These are phyloP conservation scores for Anastrepha obliqua DNA, from an alignment of 1,140 invertebrate genomes.

Conservation along the genomic window DNA sequence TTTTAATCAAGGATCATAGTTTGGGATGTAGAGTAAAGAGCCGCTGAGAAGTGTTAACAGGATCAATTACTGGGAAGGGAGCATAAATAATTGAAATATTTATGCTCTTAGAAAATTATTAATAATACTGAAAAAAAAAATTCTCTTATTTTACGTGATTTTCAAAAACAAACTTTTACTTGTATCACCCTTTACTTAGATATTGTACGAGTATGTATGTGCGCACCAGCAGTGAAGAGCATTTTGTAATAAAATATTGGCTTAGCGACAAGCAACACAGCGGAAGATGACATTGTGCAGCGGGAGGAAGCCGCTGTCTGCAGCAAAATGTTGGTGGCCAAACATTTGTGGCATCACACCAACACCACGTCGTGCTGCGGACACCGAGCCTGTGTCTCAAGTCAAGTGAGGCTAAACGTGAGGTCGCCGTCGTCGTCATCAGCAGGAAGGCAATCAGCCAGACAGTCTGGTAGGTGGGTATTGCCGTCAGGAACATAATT, in stretches of 20 bases:
- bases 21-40: too few relatives aligned
- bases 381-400: background rate
- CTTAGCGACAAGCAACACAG: background rate
- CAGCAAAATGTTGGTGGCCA: constrained; percentile 34
- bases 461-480: background rate
- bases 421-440: constrained; percentile 16
- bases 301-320: background rate
- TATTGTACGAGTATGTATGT: too few relatives aligned
- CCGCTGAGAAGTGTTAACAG: too few relatives aligned
- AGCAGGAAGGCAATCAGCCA: background rate
- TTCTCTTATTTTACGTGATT: too few relatives aligned
- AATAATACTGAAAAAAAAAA: too few relatives aligned
- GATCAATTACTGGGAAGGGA: too few relatives aligned
- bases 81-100: too few relatives aligned
- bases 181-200: too few relatives aligned
- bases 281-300: background rate
- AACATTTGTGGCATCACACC: constrained; percentile 49
- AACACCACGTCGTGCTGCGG: background rate
- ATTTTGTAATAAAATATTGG: background rate
- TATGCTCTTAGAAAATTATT: too few relatives aligned
- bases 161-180: too few relatives aligned
- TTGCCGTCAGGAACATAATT: constrained; percentile 28
- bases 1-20: too few relatives aligned
- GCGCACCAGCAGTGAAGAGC: too few relatives aligned
- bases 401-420: constrained; percentile 51